Percentiles rank a stretch among this genome's conserved stretches.
Evolutionary conservation across 2,888 invertebrate species (phyloP).

Genomic region (Phortica okadai): DNA sequence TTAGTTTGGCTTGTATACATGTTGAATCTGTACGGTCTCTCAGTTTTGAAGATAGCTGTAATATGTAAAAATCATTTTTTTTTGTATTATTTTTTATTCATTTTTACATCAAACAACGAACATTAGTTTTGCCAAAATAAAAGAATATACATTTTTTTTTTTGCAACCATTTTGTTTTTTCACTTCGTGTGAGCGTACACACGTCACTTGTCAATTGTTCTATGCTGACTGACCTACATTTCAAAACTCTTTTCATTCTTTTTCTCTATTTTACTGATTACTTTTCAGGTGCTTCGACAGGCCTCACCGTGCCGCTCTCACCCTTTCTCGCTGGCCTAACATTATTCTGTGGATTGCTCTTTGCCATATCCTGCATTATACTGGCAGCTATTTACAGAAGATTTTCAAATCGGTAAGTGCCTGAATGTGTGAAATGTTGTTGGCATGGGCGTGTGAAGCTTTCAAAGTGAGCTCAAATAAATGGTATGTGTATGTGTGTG

Average conservation of each 20-base stretch:
- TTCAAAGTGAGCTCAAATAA: no score
- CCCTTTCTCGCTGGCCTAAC: slow-evolving; percentile 87
- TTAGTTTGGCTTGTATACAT: no score
- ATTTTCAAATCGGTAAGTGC: slow-evolving; percentile 78
- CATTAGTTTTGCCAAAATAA: slow-evolving; percentile 10
- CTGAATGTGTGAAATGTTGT: neutral
- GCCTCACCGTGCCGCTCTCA: slow-evolving; percentile 82
- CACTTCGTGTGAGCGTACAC: neutral
- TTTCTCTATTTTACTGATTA: slow-evolving; percentile 1
- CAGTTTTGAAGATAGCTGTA: neutral
- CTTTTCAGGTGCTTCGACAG: slow-evolving; percentile 80
- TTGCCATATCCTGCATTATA: slow-evolving; percentile 86
- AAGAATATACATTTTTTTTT: slow-evolving; percentile 14
- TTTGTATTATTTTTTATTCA: neutral
- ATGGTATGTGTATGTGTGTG: no score
- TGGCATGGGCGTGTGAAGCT: neutral
- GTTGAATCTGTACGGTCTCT: no score
- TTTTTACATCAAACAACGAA: neutral
- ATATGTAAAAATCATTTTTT: neutral
- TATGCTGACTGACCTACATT: slow-evolving; percentile 9
- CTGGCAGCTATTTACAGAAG: slow-evolving; percentile 84
- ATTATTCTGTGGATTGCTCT: slow-evolving; percentile 85
- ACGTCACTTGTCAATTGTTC: slow-evolving; percentile 13
- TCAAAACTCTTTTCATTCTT: neutral
- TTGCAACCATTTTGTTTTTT: slow-evolving; percentile 31